Evolutionary conservation across 2,888 invertebrate species (phyloP).

Genomic region (Acanthosepion pharaonis): DNA sequence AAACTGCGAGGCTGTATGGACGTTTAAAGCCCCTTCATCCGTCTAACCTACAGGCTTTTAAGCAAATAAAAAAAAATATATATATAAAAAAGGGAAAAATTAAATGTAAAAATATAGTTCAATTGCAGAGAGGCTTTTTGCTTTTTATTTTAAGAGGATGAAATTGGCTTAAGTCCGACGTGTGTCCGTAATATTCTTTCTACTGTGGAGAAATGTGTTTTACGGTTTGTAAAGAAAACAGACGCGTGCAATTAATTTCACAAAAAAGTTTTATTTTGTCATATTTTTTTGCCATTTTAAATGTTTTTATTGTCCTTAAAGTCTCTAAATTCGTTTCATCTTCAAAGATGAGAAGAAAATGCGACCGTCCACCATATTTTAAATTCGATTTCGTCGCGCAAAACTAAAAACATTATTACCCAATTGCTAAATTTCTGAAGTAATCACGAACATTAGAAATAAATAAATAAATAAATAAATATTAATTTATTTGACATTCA

Average conservation of each 20-base stretch:
- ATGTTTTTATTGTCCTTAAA: conserved; percentile 4
- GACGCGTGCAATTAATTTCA: background rate
- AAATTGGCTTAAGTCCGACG: background rate
- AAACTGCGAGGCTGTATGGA: background rate
- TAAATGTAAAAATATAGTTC: background rate
- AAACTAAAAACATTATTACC: background rate
- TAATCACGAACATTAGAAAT: background rate
- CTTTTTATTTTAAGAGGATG: background rate
- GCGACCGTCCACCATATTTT: background rate
- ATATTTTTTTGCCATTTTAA: background rate
- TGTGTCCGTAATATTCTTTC: background rate
- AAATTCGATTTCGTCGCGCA: background rate
- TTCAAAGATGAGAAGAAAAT: background rate
- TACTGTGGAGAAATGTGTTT: background rate
- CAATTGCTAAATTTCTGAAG: background rate
- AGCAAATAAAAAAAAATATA: background rate
- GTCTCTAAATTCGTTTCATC: background rate
- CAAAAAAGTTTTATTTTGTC: background rate
- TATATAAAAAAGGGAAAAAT: background rate
- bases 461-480: conserved; percentile 24
- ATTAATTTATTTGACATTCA: background rate
- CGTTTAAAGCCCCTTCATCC: background rate
- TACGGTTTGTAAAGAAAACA: background rate
- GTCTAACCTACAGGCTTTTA: background rate
- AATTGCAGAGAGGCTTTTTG: background rate